Percentiles rank a stretch among this genome's conserved stretches.
Evolutionary conservation across 1,140 invertebrate species (phyloP).

Genomic region (Cydia fagiglandana): DNA sequence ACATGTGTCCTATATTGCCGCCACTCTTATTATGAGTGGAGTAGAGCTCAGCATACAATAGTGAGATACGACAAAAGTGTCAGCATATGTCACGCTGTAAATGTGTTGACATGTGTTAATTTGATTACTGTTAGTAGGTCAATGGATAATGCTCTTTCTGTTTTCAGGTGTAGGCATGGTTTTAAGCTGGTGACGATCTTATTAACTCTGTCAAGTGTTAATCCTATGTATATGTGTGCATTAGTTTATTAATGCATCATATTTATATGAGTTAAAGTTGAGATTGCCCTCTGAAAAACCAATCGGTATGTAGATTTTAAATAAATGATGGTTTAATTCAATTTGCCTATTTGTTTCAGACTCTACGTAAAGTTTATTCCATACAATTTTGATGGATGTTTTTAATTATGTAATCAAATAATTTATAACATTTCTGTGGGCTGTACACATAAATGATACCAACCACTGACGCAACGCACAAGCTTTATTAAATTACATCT

Average conservation of each 20-base stretch:
- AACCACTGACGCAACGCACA: too few species aligned
- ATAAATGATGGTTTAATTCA: too few species aligned
- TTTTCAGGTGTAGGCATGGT: background rate
- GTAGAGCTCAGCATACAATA: background rate
- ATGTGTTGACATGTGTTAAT: constrained; percentile 29
- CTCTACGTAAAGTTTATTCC: too few species aligned
- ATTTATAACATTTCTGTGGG: too few species aligned
- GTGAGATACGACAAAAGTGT: background rate
- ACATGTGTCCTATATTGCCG: background rate
- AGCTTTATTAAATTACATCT: background rate
- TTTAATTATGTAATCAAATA: too few species aligned
- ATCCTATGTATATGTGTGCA: background rate
- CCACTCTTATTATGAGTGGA: constrained; percentile 10
- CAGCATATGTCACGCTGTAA: constrained; percentile 8
- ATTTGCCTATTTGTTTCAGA: too few species aligned
- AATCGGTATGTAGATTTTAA: too few species aligned
- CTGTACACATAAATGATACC: too few species aligned
- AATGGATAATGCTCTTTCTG: constrained; percentile 16
- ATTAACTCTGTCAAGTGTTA: background rate
- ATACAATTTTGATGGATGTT: too few species aligned
- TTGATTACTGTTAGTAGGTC: constrained; percentile 28
- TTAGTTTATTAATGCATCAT: too few species aligned
- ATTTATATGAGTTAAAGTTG: too few species aligned
- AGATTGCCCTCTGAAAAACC: too few species aligned
- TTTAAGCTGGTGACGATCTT: background rate